phyloP scores from a whole-genome alignment of 2,888 invertebrate species.

The Microplitis deprimator region DNA sequence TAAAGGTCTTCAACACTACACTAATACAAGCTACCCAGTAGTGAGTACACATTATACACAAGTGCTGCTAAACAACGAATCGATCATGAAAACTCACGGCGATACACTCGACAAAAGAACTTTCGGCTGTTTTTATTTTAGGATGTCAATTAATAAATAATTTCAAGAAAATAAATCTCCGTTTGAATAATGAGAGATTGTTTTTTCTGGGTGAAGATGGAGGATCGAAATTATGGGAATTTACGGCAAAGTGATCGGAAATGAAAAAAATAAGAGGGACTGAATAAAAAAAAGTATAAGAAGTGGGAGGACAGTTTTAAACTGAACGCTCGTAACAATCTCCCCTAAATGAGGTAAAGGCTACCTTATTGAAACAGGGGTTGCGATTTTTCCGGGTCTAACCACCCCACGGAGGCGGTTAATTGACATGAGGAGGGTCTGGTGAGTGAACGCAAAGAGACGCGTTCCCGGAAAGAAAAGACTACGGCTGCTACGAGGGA shows the following conservation, averaged over 20 bases:
- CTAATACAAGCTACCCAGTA: not conserved
- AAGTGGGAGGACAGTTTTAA: conserved; percentile 65
- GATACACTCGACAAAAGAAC: no score
- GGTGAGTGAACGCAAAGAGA: conserved; percentile 36
- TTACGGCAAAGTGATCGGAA: conserved; percentile 66
- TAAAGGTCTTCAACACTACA: conserved; percentile 59
- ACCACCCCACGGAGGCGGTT: conserved; percentile 64
- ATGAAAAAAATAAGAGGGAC: conserved; percentile 45
- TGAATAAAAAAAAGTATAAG: conserved; percentile 31
- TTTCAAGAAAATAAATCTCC: conserved; percentile 19
- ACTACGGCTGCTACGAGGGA: not conserved
- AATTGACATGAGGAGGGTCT: conserved; percentile 68
- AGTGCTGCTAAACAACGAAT: conserved; percentile 45
- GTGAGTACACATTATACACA: not conserved
- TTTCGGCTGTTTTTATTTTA: no score
- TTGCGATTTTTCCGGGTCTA: conserved; percentile 69
- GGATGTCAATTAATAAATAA: conserved; percentile 33
- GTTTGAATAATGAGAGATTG: not conserved
- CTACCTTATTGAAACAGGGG: conserved; percentile 72
- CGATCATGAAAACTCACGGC: conserved; percentile 54
- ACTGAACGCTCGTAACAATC: conserved; percentile 69
- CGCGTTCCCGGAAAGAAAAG: conserved; percentile 36
- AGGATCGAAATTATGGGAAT: conserved; percentile 57
- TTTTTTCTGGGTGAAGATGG: not conserved
- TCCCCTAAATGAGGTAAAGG: conserved; percentile 71